These are phyloP conservation scores for Apis dorsata DNA, from an alignment of 1,140 invertebrate species.

Conservation along the genomic window DNA sequence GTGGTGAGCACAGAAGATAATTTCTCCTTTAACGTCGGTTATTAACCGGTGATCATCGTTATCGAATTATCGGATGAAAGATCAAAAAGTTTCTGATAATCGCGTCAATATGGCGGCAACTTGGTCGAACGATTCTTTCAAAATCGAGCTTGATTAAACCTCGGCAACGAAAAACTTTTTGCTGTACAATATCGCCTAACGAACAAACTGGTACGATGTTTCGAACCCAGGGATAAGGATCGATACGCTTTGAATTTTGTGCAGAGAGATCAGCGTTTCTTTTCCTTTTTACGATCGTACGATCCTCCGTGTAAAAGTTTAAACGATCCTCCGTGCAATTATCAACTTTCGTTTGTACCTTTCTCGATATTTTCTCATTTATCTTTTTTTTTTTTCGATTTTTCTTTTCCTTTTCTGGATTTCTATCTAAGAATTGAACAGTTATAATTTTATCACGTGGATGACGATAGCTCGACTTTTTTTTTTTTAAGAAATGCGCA, in stretches of 20 bases:
- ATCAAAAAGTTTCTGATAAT: not conserved
- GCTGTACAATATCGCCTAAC: conserved; percentile 21
- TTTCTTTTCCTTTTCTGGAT: not conserved
- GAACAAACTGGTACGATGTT: conserved; percentile 14
- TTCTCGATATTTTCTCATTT: no score
- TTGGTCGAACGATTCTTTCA: conserved; percentile 8
- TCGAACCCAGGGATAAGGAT: not conserved
- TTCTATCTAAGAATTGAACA: not conserved
- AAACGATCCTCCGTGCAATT: conserved; percentile 1
- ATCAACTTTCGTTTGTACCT: not conserved
- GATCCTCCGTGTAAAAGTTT: not conserved
- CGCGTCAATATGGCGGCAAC: not conserved
- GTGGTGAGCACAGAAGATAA: not conserved
- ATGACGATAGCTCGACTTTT: no score
- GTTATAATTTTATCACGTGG: no score
- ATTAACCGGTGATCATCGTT: not conserved
- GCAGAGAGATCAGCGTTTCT: not conserved
- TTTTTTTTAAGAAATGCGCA: no score
- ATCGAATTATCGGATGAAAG: not conserved
- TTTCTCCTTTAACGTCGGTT: not conserved
- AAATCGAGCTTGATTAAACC: conserved; percentile 25
- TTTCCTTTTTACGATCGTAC: not conserved
- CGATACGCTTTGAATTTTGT: conserved; percentile 1
- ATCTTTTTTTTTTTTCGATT: not conserved
- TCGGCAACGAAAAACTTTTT: conserved; percentile 1